Percentiles rank a stretch among this genome's conserved stretches.
phyloP scores from a whole-genome alignment of 1,140 invertebrate species.

The Manduca sexta region DNA sequence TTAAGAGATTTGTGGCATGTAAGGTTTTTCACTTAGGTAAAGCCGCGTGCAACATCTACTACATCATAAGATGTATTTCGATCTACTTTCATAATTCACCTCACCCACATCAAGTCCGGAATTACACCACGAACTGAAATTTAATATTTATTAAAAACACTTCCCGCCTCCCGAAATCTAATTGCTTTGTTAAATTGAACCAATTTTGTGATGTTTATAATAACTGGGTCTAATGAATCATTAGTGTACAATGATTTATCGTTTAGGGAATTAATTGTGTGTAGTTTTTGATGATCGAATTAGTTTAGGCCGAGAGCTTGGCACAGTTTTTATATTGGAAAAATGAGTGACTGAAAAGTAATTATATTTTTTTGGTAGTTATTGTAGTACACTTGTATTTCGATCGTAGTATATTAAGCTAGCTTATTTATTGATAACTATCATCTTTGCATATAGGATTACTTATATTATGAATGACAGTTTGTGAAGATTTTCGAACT shows the following conservation, averaged over 20 bases:
- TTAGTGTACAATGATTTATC: constrained; percentile 14
- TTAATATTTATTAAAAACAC: constrained; percentile 5
- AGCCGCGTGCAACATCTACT: neutral
- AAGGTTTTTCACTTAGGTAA: too few relatives aligned
- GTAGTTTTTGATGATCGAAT: constrained; percentile 10
- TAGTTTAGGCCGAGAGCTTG: constrained; percentile 5
- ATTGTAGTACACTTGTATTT: too few relatives aligned
- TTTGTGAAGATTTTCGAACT: too few relatives aligned
- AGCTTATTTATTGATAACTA: too few relatives aligned
- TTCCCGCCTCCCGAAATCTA: constrained; percentile 1
- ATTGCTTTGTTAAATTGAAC: constrained; percentile 12
- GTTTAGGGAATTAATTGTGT: constrained; percentile 11
- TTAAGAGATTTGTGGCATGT: too few relatives aligned
- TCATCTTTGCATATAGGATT: too few relatives aligned
- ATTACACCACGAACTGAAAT: neutral
- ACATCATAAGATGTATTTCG: neutral
- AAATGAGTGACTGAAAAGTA: too few relatives aligned
- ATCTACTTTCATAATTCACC: neutral
- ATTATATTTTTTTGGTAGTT: too few relatives aligned
- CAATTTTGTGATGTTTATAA: constrained; percentile 10
- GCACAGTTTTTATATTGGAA: too few relatives aligned
- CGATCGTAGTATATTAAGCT: too few relatives aligned
- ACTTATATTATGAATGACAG: too few relatives aligned
- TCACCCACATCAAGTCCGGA: neutral
- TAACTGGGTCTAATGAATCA: constrained; percentile 6